These are phyloP conservation scores for Setipinna tenuifilis DNA, from an alignment of 2,797 vertebrate genomes.

Conservation along the genomic window DNA sequence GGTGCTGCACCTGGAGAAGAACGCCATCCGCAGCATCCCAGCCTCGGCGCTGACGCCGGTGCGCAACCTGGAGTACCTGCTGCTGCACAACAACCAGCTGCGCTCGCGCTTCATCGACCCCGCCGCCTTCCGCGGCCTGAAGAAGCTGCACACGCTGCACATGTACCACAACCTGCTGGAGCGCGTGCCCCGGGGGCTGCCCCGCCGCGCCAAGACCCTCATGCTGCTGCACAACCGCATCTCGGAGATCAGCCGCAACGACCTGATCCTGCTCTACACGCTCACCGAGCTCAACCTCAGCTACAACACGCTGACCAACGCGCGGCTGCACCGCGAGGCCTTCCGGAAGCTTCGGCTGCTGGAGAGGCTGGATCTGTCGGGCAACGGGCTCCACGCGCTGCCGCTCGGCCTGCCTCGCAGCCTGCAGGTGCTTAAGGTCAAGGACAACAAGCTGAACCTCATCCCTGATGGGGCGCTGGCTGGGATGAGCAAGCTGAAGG, in stretches of 20 bases:
- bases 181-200: slow-evolving; percentile 88
- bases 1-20: slow-evolving; percentile 95
- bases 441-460: slow-evolving; percentile 85
- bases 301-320: slow-evolving; percentile 91
- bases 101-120: slow-evolving; percentile 88
- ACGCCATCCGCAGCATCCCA: slow-evolving; percentile 84
- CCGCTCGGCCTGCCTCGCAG: slow-evolving; percentile 90
- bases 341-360: slow-evolving; percentile 92
- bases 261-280: slow-evolving; percentile 87
- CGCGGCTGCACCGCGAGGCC: slow-evolving; percentile 85
- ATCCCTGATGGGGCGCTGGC: slow-evolving; percentile 83
- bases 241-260: slow-evolving; percentile 87
- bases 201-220: slow-evolving; percentile 90
- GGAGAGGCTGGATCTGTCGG: slow-evolving; percentile 89
- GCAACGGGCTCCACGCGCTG: slow-evolving; percentile 83
- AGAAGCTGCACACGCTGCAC: slow-evolving; percentile 94
- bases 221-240: slow-evolving; percentile 96
- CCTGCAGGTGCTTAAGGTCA: slow-evolving; percentile 84
- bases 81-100: slow-evolving; percentile 95
- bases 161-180: slow-evolving; percentile 96
- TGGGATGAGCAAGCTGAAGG: slow-evolving; percentile 87
- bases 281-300: slow-evolving; percentile 96
- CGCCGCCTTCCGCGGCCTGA: slow-evolving; percentile 90
- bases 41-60: slow-evolving; percentile 84
- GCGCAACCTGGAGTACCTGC: slow-evolving; percentile 91